A percentile compares a stretch with the other conserved stretches of the same genome.
Evolutionary conservation across 2,797 vertebrate species (phyloP).

Genomic region (Pseudochromis fuscus): DNA sequence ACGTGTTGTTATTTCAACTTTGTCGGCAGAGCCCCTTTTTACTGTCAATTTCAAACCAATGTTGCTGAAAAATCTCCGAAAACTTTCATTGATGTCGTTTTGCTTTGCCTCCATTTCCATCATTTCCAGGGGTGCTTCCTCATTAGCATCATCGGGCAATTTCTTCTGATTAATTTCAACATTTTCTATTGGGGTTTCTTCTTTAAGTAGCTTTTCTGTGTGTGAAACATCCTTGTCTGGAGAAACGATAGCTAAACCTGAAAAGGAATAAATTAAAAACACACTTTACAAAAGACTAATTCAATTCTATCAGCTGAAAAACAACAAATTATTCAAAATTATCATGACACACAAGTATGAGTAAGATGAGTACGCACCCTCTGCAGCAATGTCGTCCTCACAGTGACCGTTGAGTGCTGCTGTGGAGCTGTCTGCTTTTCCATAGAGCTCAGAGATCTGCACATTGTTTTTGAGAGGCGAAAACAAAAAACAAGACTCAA

Average conservation of each 20-base stretch:
- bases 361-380: slow-evolving; percentile 72
- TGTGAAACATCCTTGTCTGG: slow-evolving; percentile 79
- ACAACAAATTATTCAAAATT: slow-evolving; percentile 12
- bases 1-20: slow-evolving; percentile 79
- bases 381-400: slow-evolving; percentile 71
- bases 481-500: slow-evolving; percentile 56
- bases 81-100: slow-evolving; percentile 88
- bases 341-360: slow-evolving; percentile 9
- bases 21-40: slow-evolving; percentile 89
- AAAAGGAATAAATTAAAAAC: slow-evolving; percentile 52
- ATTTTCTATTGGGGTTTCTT: slow-evolving; percentile 60
- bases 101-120: slow-evolving; percentile 80
- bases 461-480: slow-evolving; percentile 86
- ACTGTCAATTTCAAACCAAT: slow-evolving; percentile 93
- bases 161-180: slow-evolving; percentile 74
- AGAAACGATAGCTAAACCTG: slow-evolving; percentile 77
- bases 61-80: slow-evolving; percentile 93
- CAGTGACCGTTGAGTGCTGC: slow-evolving; percentile 70
- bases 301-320: slow-evolving; percentile 20
- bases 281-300: slow-evolving; percentile 4
- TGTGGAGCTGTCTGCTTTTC: slow-evolving; percentile 73
- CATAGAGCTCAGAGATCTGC: slow-evolving; percentile 82
- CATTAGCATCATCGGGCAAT: slow-evolving; percentile 58
- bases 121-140: slow-evolving; percentile 72
- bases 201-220: slow-evolving; percentile 72